Conservation (phyloP, 2,888 invertebrate genomes). For the Latheticus oryzae region DNA sequence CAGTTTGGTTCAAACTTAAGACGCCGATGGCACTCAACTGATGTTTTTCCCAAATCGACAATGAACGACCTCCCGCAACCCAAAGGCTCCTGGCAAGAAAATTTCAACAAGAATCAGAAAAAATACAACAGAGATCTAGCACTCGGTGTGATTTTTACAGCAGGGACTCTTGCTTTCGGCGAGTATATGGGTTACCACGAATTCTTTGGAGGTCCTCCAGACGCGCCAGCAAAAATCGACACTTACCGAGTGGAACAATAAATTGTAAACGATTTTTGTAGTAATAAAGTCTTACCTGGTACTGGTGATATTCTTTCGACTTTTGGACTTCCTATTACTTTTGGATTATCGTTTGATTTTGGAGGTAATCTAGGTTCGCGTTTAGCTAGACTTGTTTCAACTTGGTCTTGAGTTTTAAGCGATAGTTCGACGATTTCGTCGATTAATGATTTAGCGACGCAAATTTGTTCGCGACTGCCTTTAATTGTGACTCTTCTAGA, state of each 20-base stretch:
- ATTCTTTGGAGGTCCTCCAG: slow-evolving; percentile 7
- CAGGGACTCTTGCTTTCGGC: slow-evolving; percentile 19
- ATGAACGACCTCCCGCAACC: slow-evolving; percentile 30
- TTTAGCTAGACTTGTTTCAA: slow-evolving; percentile 66
- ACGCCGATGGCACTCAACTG: slow-evolving; percentile 6
- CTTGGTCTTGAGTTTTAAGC: slow-evolving; percentile 62
- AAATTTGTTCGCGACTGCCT: slow-evolving; percentile 82
- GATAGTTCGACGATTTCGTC: slow-evolving; percentile 75
- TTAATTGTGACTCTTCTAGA: slow-evolving; percentile 57
- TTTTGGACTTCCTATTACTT: slow-evolving; percentile 54
- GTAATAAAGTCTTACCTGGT: slow-evolving; percentile 50
- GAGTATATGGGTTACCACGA: slow-evolving; percentile 3
- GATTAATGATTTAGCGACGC: slow-evolving; percentile 77
- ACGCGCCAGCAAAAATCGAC: not conserved
- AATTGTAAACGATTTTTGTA: too few relatives aligned
- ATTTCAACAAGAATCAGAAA: slow-evolving; percentile 18
- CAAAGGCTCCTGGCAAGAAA: slow-evolving; percentile 15
- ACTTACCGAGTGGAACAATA: slow-evolving; percentile 13
- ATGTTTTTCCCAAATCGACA: slow-evolving; percentile 7
- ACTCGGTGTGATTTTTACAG: slow-evolving; percentile 15
- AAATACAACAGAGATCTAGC: slow-evolving; percentile 27
- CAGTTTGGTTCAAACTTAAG: not conserved
- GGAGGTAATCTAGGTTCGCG: slow-evolving; percentile 68
- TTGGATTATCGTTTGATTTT: slow-evolving; percentile 48
- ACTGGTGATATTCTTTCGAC: slow-evolving; percentile 59